A percentile compares a stretch with the other conserved stretches of the same genome.
Conservation (phyloP, 37 sponge, comb jelly and placozoan genomes). For the Spongilla lacustris region DNA sequence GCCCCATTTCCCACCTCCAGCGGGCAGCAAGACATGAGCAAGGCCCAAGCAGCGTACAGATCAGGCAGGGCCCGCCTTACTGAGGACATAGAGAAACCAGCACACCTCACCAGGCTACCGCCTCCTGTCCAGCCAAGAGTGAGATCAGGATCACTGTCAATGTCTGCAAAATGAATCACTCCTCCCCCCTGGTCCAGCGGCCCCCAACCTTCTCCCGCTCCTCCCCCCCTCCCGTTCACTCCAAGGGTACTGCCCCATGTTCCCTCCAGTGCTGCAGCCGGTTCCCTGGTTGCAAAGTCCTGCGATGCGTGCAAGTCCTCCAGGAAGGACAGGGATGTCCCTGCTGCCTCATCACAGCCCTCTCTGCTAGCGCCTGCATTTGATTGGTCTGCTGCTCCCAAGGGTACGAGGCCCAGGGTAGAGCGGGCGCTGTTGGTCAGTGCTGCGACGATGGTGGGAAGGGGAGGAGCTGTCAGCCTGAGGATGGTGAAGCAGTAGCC, state of each 20-base stretch:
- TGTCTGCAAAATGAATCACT: constrained; percentile 16
- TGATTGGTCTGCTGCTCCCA: not conserved
- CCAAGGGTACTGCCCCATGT: not conserved
- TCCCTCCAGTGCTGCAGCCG: not conserved
- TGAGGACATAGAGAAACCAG: not conserved
- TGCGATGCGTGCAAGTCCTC: not conserved
- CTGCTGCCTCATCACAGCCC: not conserved
- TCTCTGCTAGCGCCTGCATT: not conserved
- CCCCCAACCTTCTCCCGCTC: not conserved
- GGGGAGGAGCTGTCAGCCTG: constrained; percentile 2
- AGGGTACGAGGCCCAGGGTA: not conserved
- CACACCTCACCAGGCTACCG: not conserved
- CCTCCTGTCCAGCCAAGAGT: not conserved
- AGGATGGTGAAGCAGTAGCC: constrained; percentile 66
- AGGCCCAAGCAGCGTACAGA: constrained; percentile 34
- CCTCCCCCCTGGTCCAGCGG: not conserved
- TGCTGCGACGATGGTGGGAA: not conserved
- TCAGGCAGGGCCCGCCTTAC: constrained; percentile 3
- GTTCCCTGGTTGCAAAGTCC: not conserved
- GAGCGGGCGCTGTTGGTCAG: constrained; percentile 5
- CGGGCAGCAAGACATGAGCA: constrained; percentile 21
- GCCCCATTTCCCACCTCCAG: constrained; percentile 29
- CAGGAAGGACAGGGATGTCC: not conserved
- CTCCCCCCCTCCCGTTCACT: not conserved
- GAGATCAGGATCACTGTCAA: not conserved